Evolutionary conservation across 2,888 invertebrate species (phyloP).

Genomic region (Melolontha melolontha): DNA sequence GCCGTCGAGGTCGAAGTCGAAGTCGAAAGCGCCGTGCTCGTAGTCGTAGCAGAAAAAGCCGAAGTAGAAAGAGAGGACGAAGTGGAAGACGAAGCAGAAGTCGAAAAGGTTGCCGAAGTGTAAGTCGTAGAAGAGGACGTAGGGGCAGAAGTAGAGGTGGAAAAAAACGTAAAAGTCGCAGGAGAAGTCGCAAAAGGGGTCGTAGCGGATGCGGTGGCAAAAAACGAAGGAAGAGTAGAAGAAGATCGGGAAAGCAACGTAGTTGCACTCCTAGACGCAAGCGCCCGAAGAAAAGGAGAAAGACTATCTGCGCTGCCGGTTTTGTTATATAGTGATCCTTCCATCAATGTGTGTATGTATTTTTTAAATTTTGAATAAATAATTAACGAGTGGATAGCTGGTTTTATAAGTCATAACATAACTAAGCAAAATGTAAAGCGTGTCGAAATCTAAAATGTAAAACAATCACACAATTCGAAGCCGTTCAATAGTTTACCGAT

Average conservation of each 20-base stretch:
- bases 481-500: too few species aligned
- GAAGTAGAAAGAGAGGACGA: too few species aligned
- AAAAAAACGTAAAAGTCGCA: conserved; percentile 8
- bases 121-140: not conserved
- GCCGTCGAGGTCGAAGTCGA: conserved; percentile 30
- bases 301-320: conserved; percentile 10
- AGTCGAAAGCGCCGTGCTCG: conserved; percentile 17
- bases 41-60: conserved; percentile 1
- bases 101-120: not conserved
- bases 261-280: not conserved
- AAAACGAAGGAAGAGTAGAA: conserved; percentile 11
- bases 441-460: too few species aligned
- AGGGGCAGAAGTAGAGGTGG: not conserved
- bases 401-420: too few species aligned
- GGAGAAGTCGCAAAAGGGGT: conserved; percentile 7
- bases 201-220: not conserved
- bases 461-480: too few species aligned
- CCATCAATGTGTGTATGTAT: too few species aligned
- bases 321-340: not conserved
- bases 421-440: too few species aligned
- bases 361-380: not conserved
- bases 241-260: not conserved
- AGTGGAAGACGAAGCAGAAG: too few species aligned
- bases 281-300: conserved; percentile 10
- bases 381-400: not conserved